phyloP scores from a whole-genome alignment of 2,113 vertebrate species.

The Micronycteris hirsuta region DNA sequence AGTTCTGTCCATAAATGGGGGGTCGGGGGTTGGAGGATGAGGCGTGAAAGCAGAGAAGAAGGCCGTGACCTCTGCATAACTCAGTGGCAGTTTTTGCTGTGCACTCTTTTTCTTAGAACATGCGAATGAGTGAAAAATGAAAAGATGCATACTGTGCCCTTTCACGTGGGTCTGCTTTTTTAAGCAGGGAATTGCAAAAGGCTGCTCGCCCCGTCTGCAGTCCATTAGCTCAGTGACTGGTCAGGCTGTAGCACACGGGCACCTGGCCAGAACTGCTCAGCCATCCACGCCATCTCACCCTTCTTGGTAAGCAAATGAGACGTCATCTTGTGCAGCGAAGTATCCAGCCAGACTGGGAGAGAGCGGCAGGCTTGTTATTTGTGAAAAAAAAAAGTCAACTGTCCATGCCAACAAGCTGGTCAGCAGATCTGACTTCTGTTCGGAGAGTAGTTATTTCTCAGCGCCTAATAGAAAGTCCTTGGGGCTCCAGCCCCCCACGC shows the following conservation, averaged over 20 bases:
- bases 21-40: fast-evolving
- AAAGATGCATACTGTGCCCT: fast-evolving
- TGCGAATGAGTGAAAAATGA: fast-evolving
- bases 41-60: neutral
- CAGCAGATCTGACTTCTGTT: neutral
- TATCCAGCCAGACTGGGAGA: neutral
- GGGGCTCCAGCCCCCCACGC: neutral
- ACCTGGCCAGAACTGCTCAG: fast-evolving
- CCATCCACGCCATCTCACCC: fast-evolving
- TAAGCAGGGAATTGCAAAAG: neutral
- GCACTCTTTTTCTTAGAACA: fast-evolving
- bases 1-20: neutral
- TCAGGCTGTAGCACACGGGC: fast-evolving
- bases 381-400: neutral
- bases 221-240: neutral
- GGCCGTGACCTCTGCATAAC: fast-evolving
- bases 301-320: conserved; percentile 21
- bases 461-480: neutral
- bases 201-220: neutral
- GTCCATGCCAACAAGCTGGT: neutral
- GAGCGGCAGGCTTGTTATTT: neutral
- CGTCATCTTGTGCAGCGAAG: neutral
- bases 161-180: fast-evolving
- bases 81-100: fast-evolving
- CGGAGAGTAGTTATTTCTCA: neutral